Evolutionary conservation across 2,797 vertebrate species (phyloP), one percentile per base, ranked within the genome.

Genomic region (Eulemur mongoz): DNA sequence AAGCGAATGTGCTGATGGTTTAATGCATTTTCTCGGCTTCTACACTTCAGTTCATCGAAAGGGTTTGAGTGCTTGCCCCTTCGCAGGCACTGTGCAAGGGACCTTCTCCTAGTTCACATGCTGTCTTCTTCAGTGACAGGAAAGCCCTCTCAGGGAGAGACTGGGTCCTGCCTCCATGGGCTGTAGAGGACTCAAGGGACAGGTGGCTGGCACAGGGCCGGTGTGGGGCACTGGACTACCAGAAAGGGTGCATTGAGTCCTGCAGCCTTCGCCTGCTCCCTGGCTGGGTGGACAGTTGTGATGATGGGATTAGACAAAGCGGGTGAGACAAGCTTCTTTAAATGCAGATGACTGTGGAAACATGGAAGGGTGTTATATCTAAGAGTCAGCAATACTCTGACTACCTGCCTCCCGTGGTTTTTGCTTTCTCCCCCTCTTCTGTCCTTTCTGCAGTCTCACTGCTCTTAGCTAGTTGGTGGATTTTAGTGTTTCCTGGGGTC

Each of bases 161-260:
- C 7, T 13, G 2, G 30, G 40, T 50, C 52, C 75, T 40, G 22
- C 9, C 40, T 27, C 30, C 0, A 0, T 4, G 52, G 30, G 40
- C 93, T 30, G 4, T 7, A 11, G 79, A 12, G 35, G 0, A 27
- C 38, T 59, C n/a, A 4, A 25, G 50, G 83, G 50, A 3, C 20
- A 35, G 18, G 7, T 1, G 4, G 30, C 40, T 38, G 35, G 32
- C 12, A 8, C 4, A 4, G 45, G 35, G n/a, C 63, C n/a, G 54
- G 7, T 14, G 3, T 1, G 20, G 50, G 57, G n/a, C 10, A 0
- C 61, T 63, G 32, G 10, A 10, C 32, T 7, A 1, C 80, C 17
- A 22, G 3, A 32, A 32, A 23, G 52, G 18, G 45, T 27, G 32
- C 30, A 4, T 25, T 23, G 22, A 48, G 75, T 48, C 70, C 69